Evolutionary conservation across 1,140 invertebrate genomes (phyloP).

Genomic region (Drosophila tristis): DNA sequence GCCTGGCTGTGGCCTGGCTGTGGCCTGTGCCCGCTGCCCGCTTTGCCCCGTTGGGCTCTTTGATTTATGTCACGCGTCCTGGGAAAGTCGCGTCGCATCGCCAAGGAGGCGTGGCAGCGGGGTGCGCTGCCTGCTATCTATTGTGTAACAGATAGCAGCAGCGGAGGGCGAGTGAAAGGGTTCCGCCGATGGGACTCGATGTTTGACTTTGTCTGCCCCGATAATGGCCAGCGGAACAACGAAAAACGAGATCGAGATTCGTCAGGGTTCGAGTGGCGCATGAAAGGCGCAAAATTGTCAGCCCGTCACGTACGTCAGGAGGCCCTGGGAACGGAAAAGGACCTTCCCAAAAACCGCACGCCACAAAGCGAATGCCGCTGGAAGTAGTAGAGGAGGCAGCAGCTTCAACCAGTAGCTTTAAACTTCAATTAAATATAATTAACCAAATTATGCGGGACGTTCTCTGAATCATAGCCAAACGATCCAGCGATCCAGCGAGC

Average conservation of each 20-base stretch:
- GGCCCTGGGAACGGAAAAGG: slow-evolving; percentile 45
- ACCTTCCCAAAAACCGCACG: slow-evolving; percentile 4
- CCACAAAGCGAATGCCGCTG: slow-evolving; percentile 5
- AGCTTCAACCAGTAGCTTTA: slow-evolving; percentile 73
- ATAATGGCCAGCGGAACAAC: slow-evolving; percentile 54
- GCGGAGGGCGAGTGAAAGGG: slow-evolving; percentile 24
- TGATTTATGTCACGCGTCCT: slow-evolving; percentile 81
- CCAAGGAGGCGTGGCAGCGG: slow-evolving; percentile 10
- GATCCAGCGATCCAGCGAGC: slow-evolving; percentile 3
- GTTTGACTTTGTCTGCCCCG: slow-evolving; percentile 57
- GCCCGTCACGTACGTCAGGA: slow-evolving; percentile 44
- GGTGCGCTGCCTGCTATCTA: slow-evolving; percentile 1
- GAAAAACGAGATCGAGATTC: slow-evolving; percentile 59
- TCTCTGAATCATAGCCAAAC: slow-evolving; percentile 65
- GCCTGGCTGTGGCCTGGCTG: no score
- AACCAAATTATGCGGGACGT: slow-evolving; percentile 78
- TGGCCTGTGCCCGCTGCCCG: slow-evolving; percentile 16
- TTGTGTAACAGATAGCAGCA: slow-evolving; percentile 42
- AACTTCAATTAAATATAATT: slow-evolving; percentile 83
- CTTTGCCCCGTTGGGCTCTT: slow-evolving; percentile 11
- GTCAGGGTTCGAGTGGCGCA: slow-evolving; percentile 65
- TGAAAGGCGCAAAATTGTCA: slow-evolving; percentile 72
- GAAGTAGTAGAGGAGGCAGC: neutral
- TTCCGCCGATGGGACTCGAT: slow-evolving; percentile 6
- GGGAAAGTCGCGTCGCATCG: slow-evolving; percentile 48